Evolutionary conservation across 1,140 invertebrate genomes (phyloP), one percentile per base, ranked within the genome.

Genomic region (Pogonomyrmex barbatus): DNA sequence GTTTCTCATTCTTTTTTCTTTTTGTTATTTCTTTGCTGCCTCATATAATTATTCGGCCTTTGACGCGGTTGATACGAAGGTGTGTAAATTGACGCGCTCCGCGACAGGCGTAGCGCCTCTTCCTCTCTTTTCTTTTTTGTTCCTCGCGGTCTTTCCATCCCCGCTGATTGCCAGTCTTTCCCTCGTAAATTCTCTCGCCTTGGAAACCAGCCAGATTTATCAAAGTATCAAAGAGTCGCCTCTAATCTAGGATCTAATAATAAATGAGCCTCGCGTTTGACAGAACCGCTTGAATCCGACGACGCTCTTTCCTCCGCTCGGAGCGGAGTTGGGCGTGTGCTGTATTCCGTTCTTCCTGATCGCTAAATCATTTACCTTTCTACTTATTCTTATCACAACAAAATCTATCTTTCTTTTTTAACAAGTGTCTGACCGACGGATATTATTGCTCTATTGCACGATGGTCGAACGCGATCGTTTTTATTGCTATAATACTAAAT

Each of bases 101-200:
- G 33, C 33, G 36, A 62, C 39, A 65, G 39, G 47, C 45, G 30
- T 47, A 36, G 24, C n/a, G n/a, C 6, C 52, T 76, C 9, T 52
- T 50, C 9, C 54, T 4, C 33, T 42, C 58, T 8, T 79, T 52
- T 33, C 4, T 39, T 4, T 56, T 60, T 39, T 50, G 39, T 42
- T 39, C 17, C 4, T 73, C 56, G 5, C 45, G 10, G 9, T 24
- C 52, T 47, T 73, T 30, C 4, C 4, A 8, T 42, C n/a, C 2
- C n/a, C 30, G 17, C 39, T 67, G 39, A 78, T 58, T 33, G 63
- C 14, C n/a, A 56, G 50, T 50, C 62, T 79, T 50, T 42, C 39
- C 47, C 30, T 52, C 30, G n/a, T 24, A 50, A 86, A 82, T 86
- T 89, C 56, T 82, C 14, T 60, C 45, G n/a, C 81, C 12, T 75